These are phyloP conservation scores for Machaerirhynchus nigripectus DNA, from an alignment of 2,113 vertebrate species.

Conservation along the genomic window DNA sequence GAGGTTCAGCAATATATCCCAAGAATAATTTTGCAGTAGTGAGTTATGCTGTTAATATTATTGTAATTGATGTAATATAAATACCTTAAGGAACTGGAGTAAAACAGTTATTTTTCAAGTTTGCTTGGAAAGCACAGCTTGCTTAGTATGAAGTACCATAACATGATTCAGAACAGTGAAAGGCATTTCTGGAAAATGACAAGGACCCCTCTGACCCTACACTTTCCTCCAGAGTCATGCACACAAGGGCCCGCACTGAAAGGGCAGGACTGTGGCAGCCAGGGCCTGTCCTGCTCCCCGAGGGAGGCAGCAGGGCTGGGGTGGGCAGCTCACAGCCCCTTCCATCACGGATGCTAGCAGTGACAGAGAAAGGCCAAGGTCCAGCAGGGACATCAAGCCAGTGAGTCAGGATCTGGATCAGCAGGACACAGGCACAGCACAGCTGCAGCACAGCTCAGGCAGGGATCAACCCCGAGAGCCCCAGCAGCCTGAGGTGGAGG, in stretches of 20 bases:
- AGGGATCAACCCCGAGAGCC: too few relatives aligned
- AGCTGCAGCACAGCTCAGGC: neutral
- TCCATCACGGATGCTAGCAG: neutral
- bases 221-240: neutral
- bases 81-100: neutral
- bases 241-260: neutral
- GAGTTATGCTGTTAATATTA: neutral
- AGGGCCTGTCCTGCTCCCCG: too few relatives aligned
- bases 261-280: neutral
- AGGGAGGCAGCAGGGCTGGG: neutral
- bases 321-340: neutral
- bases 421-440: neutral
- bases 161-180: neutral
- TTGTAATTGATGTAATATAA: neutral
- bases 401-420: neutral
- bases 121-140: neutral
- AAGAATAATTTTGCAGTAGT: neutral
- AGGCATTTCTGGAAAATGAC: neutral
- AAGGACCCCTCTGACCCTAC: neutral
- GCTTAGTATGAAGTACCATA: neutral
- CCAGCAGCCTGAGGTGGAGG: rapidly evolving
- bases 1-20: neutral
- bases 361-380: neutral
- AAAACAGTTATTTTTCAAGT: neutral
- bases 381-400: neutral